Conservation (phyloP, 2,888 invertebrate genomes). For the Dryocosmus kuriphilus region DNA sequence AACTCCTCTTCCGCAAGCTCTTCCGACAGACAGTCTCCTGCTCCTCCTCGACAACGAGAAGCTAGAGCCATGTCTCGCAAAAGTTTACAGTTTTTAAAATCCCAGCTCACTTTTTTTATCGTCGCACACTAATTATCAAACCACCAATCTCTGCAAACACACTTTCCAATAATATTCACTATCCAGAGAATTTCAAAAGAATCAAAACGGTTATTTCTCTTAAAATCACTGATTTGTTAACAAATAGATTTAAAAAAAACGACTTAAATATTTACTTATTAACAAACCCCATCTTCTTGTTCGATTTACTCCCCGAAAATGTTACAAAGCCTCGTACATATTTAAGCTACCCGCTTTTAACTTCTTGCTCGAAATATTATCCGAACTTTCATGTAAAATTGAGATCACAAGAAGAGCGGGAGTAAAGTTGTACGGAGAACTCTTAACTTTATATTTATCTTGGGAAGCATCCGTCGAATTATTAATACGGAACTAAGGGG, state of each 20-base stretch:
- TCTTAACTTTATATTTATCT: constrained; percentile 19
- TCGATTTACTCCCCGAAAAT: neutral
- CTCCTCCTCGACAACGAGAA: constrained; percentile 59
- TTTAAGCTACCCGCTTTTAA: constrained; percentile 6
- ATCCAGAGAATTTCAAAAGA: neutral
- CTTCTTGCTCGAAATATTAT: constrained; percentile 11
- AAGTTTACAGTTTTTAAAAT: constrained; percentile 32
- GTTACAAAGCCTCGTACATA: neutral
- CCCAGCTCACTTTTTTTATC: constrained; percentile 3
- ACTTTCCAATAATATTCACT: neutral
- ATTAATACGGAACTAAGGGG: constrained; percentile 18
- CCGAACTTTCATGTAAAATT: constrained; percentile 10
- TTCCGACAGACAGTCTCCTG: constrained; percentile 52
- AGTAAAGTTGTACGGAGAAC: neutral
- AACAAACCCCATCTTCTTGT: constrained; percentile 11
- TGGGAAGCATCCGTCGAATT: constrained; percentile 12
- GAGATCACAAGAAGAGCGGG: constrained; percentile 6
- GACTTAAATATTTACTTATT: neutral
- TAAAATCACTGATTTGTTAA: neutral
- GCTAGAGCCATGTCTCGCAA: constrained; percentile 63
- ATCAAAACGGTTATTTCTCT: neutral
- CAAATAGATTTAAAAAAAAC: neutral
- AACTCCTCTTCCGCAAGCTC: constrained; percentile 54
- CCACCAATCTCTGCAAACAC: too few species aligned
- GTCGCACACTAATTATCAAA: neutral